Evolutionary conservation across 2,113 vertebrate genomes (phyloP).

Genomic region (Anguilla japonica): DNA sequence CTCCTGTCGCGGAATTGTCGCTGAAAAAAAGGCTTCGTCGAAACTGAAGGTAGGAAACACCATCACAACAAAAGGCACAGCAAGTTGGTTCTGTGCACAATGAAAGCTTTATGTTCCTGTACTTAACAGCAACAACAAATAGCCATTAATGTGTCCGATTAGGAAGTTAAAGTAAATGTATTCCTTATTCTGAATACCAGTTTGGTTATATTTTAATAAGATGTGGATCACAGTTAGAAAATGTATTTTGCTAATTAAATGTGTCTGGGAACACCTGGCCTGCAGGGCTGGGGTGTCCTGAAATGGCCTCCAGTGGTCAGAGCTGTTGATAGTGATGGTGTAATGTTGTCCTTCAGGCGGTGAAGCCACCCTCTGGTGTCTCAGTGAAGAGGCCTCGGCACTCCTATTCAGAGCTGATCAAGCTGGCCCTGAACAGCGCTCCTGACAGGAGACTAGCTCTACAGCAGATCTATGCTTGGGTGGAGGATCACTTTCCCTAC

Average conservation of each 20-base stretch:
- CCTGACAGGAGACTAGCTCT: slow-evolving; percentile 35
- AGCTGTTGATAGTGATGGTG: too few relatives aligned
- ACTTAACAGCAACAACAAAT: too few relatives aligned
- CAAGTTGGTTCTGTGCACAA: background rate
- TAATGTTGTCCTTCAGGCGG: background rate
- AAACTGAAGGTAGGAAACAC: background rate
- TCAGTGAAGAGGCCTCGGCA: slow-evolving; percentile 17
- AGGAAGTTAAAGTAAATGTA: background rate
- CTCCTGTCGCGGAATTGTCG: background rate
- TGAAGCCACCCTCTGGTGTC: slow-evolving; percentile 7
- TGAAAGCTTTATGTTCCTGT: background rate
- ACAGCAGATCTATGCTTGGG: slow-evolving; percentile 26
- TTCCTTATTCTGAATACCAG: too few relatives aligned
- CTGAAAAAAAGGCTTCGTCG: background rate
- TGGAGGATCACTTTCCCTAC: slow-evolving; percentile 24
- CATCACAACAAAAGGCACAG: background rate
- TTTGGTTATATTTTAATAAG: too few relatives aligned
- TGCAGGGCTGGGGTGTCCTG: background rate
- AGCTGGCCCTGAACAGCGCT: slow-evolving; percentile 24
- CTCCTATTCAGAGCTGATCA: slow-evolving; percentile 20
- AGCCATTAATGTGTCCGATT: background rate
- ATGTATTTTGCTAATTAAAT: too few relatives aligned
- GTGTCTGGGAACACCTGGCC: background rate
- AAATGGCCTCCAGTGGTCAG: background rate
- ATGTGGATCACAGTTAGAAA: too few relatives aligned